phyloP scores from a whole-genome alignment of 1,140 invertebrate genomes.

The Rhizoglyphus robini region DNA sequence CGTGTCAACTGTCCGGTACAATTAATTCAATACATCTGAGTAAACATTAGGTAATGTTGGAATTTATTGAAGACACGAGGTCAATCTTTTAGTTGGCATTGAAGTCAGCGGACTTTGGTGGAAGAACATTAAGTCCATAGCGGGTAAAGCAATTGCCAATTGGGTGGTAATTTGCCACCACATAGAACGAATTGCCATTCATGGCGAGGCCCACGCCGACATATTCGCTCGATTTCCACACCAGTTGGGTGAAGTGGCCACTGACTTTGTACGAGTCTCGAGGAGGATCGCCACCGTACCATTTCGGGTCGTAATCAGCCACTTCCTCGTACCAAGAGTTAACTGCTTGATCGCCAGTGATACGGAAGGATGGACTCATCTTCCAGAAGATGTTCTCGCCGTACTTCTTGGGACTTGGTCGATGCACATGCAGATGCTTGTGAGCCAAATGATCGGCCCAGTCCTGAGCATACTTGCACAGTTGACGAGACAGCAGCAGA shows the following conservation, averaged over 20 bases:
- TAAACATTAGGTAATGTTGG: too few species aligned
- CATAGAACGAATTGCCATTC: slow-evolving; percentile 43
- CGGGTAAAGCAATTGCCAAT: slow-evolving; percentile 39
- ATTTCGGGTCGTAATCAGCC: slow-evolving; percentile 43
- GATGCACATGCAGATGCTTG: slow-evolving; percentile 55
- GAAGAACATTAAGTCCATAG: neutral
- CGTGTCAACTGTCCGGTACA: too few species aligned
- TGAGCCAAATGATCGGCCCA: slow-evolving; percentile 70
- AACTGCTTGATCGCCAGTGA: slow-evolving; percentile 18
- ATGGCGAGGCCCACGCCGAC: slow-evolving; percentile 55
- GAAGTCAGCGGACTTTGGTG: too few species aligned
- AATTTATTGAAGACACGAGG: too few species aligned
- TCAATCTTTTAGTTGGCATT: too few species aligned
- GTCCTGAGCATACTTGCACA: slow-evolving; percentile 60
- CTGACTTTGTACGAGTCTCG: slow-evolving; percentile 52
- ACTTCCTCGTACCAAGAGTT: slow-evolving; percentile 31
- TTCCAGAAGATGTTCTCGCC: slow-evolving; percentile 50
- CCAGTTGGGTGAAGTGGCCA: slow-evolving; percentile 37
- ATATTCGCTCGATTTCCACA: slow-evolving; percentile 57
- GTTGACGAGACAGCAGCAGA: slow-evolving; percentile 52
- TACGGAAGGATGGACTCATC: neutral
- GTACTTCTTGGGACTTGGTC: slow-evolving; percentile 50
- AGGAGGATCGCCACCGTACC: slow-evolving; percentile 54
- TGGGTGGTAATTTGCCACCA: slow-evolving; percentile 71
- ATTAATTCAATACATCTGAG: too few species aligned